Base-by-base conservation (phyloP, 2,797 vertebrate genomes). In the Rhabdomys pumilio region DNA sequence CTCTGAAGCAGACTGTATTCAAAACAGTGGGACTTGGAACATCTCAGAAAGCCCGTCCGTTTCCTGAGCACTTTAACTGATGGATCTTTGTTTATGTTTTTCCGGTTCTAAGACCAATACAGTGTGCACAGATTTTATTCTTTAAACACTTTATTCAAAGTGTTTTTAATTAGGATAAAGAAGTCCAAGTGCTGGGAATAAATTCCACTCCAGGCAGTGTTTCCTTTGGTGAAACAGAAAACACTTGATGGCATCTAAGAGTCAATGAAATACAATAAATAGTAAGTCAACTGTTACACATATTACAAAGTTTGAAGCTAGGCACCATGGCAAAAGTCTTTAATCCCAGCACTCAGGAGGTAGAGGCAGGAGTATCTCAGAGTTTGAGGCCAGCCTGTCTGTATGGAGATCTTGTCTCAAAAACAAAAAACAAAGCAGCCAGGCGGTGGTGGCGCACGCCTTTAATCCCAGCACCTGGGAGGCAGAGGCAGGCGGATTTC, bases 101-200 rank as follows among this genome's bases (percentile, higher is more conserved):
- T 4, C 63, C 61, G 57, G 75, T 88, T 44, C 77, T 63, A 79
- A 50, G 77, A 29, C 22, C 59, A 80, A 61, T 83, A 90, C 61
- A 90, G 65, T 61, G 76, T 72, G 41, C 65, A 85, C 0, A 41
- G 7, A 50, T 65, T 57, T 84, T 65, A 8, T 13, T 94, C 69
- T 94, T 88, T 50, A 57, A 94, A 94, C 50, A 47, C 41, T 29
- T 59, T 50, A 85, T 19, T 44, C 29, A 26, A 89, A 69, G 86
- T 80, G 22, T 94, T 96, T 88, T 80, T 89, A 96, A 93, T 44
- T 75, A 83, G 44, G 44, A 86, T 63, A 44, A 89, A 8, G 22
- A 87, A 87, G 83, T 15, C 83, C 44, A 82, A 44, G 53, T 29
- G 20, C 15, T 17, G 73, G 47, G 44, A 65, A 90, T 65, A 15